Percentiles rank a stretch among this genome's conserved stretches.
phyloP scores from a whole-genome alignment of 2,888 invertebrate species.

The Acanthacorydalis orientalis region DNA sequence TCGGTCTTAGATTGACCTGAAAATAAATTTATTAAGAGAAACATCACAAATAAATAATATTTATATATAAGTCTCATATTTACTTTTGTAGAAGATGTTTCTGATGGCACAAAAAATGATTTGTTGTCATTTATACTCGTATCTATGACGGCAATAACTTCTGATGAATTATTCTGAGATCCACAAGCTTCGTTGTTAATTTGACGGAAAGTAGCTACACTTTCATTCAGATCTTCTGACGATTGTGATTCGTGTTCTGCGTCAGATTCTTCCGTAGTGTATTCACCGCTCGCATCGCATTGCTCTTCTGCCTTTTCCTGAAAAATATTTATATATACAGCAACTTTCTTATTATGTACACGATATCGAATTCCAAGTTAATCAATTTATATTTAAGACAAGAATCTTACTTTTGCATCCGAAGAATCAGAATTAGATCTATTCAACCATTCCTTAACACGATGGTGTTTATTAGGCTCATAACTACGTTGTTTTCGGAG shows the following conservation, averaged over 20 bases:
- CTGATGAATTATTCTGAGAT: slow-evolving; percentile 21
- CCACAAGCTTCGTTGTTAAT: slow-evolving; percentile 13
- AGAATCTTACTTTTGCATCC: slow-evolving; percentile 19
- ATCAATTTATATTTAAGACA: slow-evolving; percentile 15
- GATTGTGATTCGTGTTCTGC: slow-evolving; percentile 51
- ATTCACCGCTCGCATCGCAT: slow-evolving; percentile 81
- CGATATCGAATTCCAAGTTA: not conserved
- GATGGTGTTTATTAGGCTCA: slow-evolving; percentile 42
- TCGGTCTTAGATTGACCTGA: slow-evolving; percentile 47
- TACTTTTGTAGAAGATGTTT: slow-evolving; percentile 16
- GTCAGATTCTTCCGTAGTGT: slow-evolving; percentile 57
- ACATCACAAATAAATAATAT: too few species aligned
- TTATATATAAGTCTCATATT: not conserved
- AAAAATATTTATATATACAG: not conserved
- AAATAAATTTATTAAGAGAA: not conserved
- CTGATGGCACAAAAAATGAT: slow-evolving; percentile 13
- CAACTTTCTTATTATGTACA: not conserved
- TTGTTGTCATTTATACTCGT: slow-evolving; percentile 17
- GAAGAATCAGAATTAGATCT: slow-evolving; percentile 26
- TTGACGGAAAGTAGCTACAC: slow-evolving; percentile 47
- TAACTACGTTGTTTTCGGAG: slow-evolving; percentile 30
- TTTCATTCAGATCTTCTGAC: slow-evolving; percentile 62
- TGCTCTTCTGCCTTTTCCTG: slow-evolving; percentile 1
- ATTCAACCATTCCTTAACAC: slow-evolving; percentile 55
- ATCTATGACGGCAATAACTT: slow-evolving; percentile 22